Evolutionary conservation across 1,140 invertebrate species (phyloP), one percentile per base, ranked within the genome.

Genomic region (Hylyphantes graminicola): DNA sequence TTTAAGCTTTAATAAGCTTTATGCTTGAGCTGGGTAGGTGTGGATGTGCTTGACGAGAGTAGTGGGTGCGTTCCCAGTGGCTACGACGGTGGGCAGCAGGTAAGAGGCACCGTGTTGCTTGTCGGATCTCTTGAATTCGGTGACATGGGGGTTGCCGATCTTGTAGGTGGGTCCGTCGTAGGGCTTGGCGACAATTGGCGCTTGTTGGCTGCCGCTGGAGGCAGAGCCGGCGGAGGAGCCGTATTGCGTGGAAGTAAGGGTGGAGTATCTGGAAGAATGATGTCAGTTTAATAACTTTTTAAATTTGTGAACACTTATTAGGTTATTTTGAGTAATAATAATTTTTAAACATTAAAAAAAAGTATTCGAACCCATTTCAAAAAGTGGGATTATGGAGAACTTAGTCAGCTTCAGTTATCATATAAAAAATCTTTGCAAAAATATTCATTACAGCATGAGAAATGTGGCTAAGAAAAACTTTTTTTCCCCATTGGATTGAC

Each of bases 1-100:
- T 13, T 70, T 70, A 70, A 12, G 77, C 65, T n/a, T n/a, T n/a
- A n/a, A n/a, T n/a, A 59, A 59, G 59, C 8, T 13, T 70, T 70
- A 70, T 7, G 77, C 65, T 50, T 48, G 80, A 17, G 82, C 74
- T 10, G 82, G 82, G 21, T 83, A 83, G 57, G 74, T 73, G 17
- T 85, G 82, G 64, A 85, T 85, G 17, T 85, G 82, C 65, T 85
- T 85, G 64, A 85, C 82, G 7, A 83, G 48, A 50, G 74, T 85
- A 10, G 81, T 83, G 21, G 73, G 73, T 8, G 59, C 80, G 13
- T 21, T 21, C 13, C 82, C 82, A 7, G 82, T 51, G 35, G 81
- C 55, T 9, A 85, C 64, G 15, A 85, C 73, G 10, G 82, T 76
- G 10, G 82, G 82, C 51, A 85, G 54, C 48, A 85, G 54, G 54